Conservation (phyloP, 2,797 vertebrate species). For the Hoplostethus mediterraneus region DNA sequence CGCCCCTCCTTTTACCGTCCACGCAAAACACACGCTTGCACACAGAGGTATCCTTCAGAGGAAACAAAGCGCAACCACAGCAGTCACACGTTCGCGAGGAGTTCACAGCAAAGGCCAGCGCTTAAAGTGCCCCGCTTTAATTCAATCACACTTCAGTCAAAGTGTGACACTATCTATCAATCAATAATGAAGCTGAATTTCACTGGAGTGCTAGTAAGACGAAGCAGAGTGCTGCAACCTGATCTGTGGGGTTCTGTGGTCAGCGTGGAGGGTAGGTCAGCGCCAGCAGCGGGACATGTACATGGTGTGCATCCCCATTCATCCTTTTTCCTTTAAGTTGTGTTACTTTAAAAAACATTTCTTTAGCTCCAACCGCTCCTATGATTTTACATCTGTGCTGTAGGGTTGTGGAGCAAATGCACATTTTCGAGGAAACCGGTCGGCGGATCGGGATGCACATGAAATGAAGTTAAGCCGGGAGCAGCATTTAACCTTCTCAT, state of each 20-base stretch:
- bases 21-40: slow-evolving; percentile 8
- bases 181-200: slow-evolving; percentile 62
- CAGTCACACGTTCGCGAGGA: slow-evolving; percentile 42
- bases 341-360: slow-evolving; percentile 3
- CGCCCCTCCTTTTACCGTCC: slow-evolving; percentile 39
- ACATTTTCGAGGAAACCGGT: background rate
- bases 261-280: slow-evolving; percentile 26
- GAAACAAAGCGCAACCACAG: slow-evolving; percentile 44
- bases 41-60: slow-evolving; percentile 16
- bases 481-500: too few species aligned
- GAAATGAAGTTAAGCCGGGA: too few species aligned
- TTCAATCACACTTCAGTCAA: slow-evolving; percentile 70
- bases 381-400: background rate
- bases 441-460: background rate
- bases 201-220: slow-evolving; percentile 54
- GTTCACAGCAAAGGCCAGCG: slow-evolving; percentile 32
- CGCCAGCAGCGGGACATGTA: slow-evolving; percentile 36
- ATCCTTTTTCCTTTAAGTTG: slow-evolving; percentile 1
- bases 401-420: background rate
- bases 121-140: slow-evolving; percentile 63
- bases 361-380: background rate
- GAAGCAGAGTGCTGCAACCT: slow-evolving; percentile 58
- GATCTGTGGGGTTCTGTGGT: slow-evolving; percentile 66
- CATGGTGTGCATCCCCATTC: slow-evolving; percentile 4
- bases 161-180: slow-evolving; percentile 67